Base-by-base conservation (phyloP, 2,797 vertebrate species). In the Galagoides demidoff region DNA sequence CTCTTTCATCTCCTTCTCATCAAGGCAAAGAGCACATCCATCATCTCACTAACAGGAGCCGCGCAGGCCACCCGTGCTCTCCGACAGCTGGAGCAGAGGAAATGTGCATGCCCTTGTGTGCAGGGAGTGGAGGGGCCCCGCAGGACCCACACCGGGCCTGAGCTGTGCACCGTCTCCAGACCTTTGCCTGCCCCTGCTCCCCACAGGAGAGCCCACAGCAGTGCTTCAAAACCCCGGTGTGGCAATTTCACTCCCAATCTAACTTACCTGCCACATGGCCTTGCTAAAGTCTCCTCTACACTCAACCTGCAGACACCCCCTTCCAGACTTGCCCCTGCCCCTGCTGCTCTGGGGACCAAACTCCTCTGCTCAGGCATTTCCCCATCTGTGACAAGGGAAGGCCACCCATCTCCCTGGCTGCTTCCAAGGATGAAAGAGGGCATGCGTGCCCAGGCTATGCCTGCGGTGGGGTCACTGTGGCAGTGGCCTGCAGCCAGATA, bases 51-150 rank as follows among this genome's bases (percentile, higher is more conserved):
- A 90, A 91, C 1, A 3, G 83, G 78, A 2, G n/a, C 12, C 39
- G 2, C 2, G 0, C 86, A 1, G 1, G 0, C 49, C 0, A 11
- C 70, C 39, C 29, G 1, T 19, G 4, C 39, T 90, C 87, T 31
- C 57, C 0, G 2, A 17, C 29, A 64, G 77, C 81, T 43, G 45
- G 31, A 59, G 17, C 66, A 16, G n/a, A 20, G n/a, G 57, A 68
- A 37, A 1, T 0, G 23, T 3, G 31, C 81, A 11, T 0, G 11
- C 34, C 12, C 4, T 3, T 1, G 31, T 2, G 2, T 3, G 4
- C 8, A 1, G 5, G 14, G 29, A 23, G 2, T 49, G 43, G 2
- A 6, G 52, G 66, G 29, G 25, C 2, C 0, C 23, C 6, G 1
- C 2, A 0, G 39, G 11, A 23, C 31, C 76, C 23, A 70, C 14